A percentile compares a stretch with the other conserved stretches of the same genome.
Conservation (phyloP, 2,113 vertebrate species). For the Peromyscus californicus region DNA sequence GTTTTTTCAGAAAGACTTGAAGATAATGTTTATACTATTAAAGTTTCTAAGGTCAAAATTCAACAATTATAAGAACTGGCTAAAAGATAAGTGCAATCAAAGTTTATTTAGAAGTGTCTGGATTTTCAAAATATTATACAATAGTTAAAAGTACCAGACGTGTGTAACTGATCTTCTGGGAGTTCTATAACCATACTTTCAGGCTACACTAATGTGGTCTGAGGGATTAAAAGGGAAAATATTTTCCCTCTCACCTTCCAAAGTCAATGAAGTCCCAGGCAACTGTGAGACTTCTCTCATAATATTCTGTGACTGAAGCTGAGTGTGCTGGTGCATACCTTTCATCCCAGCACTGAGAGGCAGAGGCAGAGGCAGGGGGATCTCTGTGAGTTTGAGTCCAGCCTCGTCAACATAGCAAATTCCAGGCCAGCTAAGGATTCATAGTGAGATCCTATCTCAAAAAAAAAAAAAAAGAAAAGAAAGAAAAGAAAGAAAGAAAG, state of each 20-base stretch:
- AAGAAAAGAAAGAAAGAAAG: too few species aligned
- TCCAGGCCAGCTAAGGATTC: too few species aligned
- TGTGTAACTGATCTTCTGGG: background rate
- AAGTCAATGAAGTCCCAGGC: background rate
- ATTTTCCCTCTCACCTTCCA: background rate
- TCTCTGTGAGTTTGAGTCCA: too few species aligned
- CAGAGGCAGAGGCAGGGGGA: too few species aligned
- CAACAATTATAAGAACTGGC: background rate
- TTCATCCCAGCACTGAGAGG: too few species aligned
- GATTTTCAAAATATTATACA: background rate
- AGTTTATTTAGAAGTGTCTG: background rate
- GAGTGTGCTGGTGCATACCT: too few species aligned
- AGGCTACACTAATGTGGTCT: background rate
- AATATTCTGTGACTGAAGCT: too few species aligned
- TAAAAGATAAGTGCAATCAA: background rate
- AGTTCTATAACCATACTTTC: background rate
- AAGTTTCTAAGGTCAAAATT: background rate
- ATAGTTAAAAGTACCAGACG: background rate
- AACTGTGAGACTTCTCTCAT: background rate
- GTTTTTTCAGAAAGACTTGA: background rate
- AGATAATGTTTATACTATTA: background rate
- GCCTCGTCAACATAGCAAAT: too few species aligned
- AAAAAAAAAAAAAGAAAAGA: too few species aligned
- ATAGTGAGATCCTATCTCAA: too few species aligned
- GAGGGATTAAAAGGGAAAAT: background rate